Percentiles rank a stretch among this genome's conserved stretches.
Evolutionary conservation across 2,888 invertebrate genomes (phyloP).

Genomic region (Alcis repandata): DNA sequence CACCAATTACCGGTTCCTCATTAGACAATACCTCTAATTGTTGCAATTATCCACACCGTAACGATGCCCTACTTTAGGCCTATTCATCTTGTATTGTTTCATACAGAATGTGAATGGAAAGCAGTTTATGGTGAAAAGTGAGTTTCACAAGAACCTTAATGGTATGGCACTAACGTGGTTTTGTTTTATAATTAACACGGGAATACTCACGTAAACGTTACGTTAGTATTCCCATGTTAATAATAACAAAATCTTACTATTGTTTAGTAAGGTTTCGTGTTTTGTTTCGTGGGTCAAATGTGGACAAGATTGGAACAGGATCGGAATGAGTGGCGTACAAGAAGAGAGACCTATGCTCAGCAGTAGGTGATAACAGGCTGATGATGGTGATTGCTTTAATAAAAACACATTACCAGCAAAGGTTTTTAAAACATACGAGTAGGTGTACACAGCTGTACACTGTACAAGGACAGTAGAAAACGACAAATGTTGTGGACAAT

Average conservation of each 20-base stretch:
- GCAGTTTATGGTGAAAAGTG: not conserved
- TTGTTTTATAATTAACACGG: too few relatives aligned
- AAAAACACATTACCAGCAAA: not conserved
- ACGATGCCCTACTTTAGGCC: slow-evolving; percentile 7
- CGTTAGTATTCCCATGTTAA: too few relatives aligned
- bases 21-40: slow-evolving; percentile 4
- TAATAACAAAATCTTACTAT: too few relatives aligned
- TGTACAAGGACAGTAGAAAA: too few relatives aligned
- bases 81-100: slow-evolving; percentile 1
- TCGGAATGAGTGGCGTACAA: too few relatives aligned
- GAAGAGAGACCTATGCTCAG: too few relatives aligned
- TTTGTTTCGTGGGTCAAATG: too few relatives aligned
- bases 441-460: not conserved
- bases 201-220: too few relatives aligned
- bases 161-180: too few relatives aligned
- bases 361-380: too few relatives aligned
- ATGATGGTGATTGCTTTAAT: not conserved
- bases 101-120: not conserved
- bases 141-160: not conserved
- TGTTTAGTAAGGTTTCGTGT: too few relatives aligned
- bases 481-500: not conserved
- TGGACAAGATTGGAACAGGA: too few relatives aligned
- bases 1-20: not conserved
- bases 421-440: not conserved
- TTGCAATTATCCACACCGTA: not conserved